These are phyloP conservation scores for Drosophila pectinifera DNA, from an alignment of 1,140 invertebrate species.

Conservation along the genomic window DNA sequence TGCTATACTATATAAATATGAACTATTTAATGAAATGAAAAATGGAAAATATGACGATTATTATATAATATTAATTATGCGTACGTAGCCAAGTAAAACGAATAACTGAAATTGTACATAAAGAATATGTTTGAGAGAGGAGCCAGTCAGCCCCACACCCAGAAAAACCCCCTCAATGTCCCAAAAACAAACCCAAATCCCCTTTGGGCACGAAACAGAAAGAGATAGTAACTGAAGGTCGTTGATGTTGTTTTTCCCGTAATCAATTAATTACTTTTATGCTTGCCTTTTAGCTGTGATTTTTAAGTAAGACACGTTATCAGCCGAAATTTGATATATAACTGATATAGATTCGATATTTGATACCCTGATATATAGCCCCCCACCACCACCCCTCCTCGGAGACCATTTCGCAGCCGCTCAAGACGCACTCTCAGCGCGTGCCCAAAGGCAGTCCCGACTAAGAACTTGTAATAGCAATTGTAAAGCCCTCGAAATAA, in stretches of 20 bases:
- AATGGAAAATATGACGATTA: slow-evolving; percentile 48
- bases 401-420: slow-evolving; percentile 10
- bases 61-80: slow-evolving; percentile 70
- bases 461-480: neutral
- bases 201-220: slow-evolving; percentile 48
- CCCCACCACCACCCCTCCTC: neutral
- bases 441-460: slow-evolving; percentile 38
- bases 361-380: slow-evolving; percentile 29
- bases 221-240: slow-evolving; percentile 34
- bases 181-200: neutral
- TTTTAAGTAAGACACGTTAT: slow-evolving; percentile 51
- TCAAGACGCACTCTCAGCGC: slow-evolving; percentile 8
- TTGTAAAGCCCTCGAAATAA: no score
- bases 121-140: slow-evolving; percentile 28
- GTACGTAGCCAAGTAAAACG: slow-evolving; percentile 74
- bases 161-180: neutral
- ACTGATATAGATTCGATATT: slow-evolving; percentile 34
- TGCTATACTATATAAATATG: slow-evolving; percentile 83
- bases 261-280: slow-evolving; percentile 63
- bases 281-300: slow-evolving; percentile 83
- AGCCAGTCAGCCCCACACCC: slow-evolving; percentile 23
- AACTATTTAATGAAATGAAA: slow-evolving; percentile 73
- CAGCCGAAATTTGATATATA: slow-evolving; percentile 34
- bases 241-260: slow-evolving; percentile 46
- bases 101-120: slow-evolving; percentile 59